Evolutionary conservation across 2,797 vertebrate species (phyloP).

Genomic region (Oreortyx pictus): DNA sequence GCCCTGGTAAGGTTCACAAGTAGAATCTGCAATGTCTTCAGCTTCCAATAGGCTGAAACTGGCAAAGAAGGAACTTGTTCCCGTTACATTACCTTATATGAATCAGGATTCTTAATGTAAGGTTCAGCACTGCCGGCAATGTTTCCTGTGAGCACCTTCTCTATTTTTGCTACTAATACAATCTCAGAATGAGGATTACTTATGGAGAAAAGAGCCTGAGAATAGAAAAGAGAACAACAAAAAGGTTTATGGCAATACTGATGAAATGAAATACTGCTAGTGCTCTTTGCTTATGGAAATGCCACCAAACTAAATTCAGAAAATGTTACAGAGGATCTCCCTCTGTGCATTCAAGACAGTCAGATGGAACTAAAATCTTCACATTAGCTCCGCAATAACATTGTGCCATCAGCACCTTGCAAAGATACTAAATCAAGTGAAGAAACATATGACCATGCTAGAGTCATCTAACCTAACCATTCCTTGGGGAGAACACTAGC

Average conservation of each 20-base stretch:
- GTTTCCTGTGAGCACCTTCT: constrained; percentile 96
- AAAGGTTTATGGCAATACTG: background rate
- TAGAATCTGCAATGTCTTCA: background rate
- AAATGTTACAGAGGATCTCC: background rate
- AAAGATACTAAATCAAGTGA: background rate
- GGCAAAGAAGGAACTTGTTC: background rate
- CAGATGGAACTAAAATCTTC: background rate
- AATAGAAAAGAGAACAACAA: constrained; percentile 12
- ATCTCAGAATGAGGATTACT: constrained; percentile 95
- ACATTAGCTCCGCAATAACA: background rate
- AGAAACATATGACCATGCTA: fast-evolving
- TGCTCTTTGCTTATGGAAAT: background rate
- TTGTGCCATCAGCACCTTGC: background rate
- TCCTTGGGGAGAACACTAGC: background rate
- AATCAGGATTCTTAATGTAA: constrained; percentile 97
- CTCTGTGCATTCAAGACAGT: background rate
- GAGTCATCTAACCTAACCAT: background rate
- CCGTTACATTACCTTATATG: constrained; percentile 88
- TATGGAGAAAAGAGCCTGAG: constrained; percentile 94
- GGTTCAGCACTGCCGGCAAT: constrained; percentile 92
- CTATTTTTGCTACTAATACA: constrained; percentile 93
- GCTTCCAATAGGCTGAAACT: background rate
- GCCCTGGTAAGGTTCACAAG: background rate
- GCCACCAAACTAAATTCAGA: background rate
- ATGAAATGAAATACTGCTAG: background rate